These are phyloP conservation scores for Drosophila cracens DNA, from an alignment of 2,888 invertebrate genomes.

Conservation along the genomic window DNA sequence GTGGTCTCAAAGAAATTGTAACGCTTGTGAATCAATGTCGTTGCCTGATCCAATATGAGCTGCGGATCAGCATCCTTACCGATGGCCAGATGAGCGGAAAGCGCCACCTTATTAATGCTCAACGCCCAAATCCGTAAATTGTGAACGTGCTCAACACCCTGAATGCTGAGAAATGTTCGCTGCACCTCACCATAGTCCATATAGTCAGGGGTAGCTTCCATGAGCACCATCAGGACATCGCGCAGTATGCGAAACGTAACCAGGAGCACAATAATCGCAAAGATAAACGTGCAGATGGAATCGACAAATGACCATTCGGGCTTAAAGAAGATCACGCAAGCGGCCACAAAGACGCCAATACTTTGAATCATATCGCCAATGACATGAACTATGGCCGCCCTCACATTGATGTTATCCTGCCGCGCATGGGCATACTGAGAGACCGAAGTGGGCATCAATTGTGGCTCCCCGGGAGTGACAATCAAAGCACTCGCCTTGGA, in stretches of 20 bases:
- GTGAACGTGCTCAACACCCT: constrained; percentile 69
- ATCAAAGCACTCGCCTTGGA: background rate
- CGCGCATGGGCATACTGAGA: constrained; percentile 8
- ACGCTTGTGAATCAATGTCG: constrained; percentile 49
- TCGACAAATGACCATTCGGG: constrained; percentile 65
- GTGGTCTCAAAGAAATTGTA: constrained; percentile 70
- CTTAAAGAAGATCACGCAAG: constrained; percentile 58
- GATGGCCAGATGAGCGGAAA: constrained; percentile 72
- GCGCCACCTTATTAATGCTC: constrained; percentile 62
- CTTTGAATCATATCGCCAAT: constrained; percentile 70
- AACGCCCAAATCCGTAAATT: constrained; percentile 71
- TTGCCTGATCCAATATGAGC: constrained; percentile 59
- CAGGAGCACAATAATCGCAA: constrained; percentile 62
- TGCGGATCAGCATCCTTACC: constrained; percentile 61
- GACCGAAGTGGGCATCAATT: constrained; percentile 32
- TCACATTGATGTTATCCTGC: constrained; percentile 63
- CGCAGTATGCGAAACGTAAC: constrained; percentile 57
- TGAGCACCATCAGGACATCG: constrained; percentile 69
- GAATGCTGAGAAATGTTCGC: constrained; percentile 56
- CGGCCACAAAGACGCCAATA: constrained; percentile 67
- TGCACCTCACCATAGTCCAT: constrained; percentile 68
- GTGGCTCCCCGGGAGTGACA: background rate
- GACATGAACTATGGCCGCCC: constrained; percentile 68
- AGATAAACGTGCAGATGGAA: constrained; percentile 68
- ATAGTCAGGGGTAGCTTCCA: constrained; percentile 68